A percentile compares a stretch with the other conserved stretches of the same genome.
phyloP scores from a whole-genome alignment of 2,797 vertebrate species.

The Danio albolineatus region DNA sequence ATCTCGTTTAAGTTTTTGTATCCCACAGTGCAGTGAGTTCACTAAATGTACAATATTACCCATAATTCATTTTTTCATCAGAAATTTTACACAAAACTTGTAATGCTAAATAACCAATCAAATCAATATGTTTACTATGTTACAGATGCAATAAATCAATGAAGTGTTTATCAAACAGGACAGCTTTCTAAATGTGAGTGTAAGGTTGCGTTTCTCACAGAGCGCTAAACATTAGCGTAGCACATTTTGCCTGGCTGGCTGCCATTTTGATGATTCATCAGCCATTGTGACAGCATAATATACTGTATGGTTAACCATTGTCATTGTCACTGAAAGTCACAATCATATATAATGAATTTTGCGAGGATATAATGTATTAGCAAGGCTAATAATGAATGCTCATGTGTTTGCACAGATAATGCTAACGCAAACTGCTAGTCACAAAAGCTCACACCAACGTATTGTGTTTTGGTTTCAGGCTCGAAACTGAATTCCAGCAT shows the following conservation, averaged over 20 bases:
- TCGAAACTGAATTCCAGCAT: neutral
- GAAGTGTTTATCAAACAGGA: neutral
- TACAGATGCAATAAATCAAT: neutral
- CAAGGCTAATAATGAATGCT: neutral
- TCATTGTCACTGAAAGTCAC: neutral
- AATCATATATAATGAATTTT: conserved; percentile 10
- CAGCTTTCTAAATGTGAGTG: neutral
- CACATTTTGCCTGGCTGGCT: neutral
- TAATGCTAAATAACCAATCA: neutral
- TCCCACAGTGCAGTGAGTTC: neutral
- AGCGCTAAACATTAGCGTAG: neutral
- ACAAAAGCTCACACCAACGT: neutral
- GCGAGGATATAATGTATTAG: neutral
- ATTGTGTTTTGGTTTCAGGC: neutral
- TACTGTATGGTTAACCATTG: neutral
- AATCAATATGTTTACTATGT: no score
- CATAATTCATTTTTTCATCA: neutral
- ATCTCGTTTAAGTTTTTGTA: neutral
- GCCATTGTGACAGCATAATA: neutral
- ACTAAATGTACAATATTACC: neutral
- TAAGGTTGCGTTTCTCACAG: neutral
- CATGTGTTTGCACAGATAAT: neutral
- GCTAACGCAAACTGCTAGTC: neutral
- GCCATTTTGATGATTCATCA: conserved; percentile 17
- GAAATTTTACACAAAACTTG: neutral